Conservation (phyloP, 2,113 vertebrate genomes). For the Fukomys damarensis region DNA sequence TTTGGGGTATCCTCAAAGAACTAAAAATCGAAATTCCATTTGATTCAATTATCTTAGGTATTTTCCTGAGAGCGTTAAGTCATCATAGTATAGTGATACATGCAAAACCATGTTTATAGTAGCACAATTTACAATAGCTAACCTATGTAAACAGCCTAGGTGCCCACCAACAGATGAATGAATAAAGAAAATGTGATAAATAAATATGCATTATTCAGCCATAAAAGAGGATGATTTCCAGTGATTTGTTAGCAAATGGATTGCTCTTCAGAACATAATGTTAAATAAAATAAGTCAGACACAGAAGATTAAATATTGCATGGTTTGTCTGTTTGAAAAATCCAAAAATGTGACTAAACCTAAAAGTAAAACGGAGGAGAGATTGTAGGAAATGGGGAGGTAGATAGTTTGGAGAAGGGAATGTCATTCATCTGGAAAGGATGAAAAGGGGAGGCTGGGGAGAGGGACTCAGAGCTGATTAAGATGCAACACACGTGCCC, state of each 20-base stretch:
- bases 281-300: background rate
- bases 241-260: background rate
- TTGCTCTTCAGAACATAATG: background rate
- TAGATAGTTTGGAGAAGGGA: background rate
- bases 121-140: background rate
- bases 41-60: background rate
- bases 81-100: background rate
- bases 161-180: background rate
- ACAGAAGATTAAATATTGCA: background rate
- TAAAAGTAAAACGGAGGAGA: background rate
- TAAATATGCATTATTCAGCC: background rate
- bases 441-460: background rate
- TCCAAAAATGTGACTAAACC: background rate
- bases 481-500: background rate
- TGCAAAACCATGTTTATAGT: background rate
- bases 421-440: background rate
- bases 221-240: background rate
- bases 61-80: background rate
- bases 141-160: background rate
- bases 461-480: background rate
- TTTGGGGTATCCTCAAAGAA: background rate
- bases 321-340: background rate
- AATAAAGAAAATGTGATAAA: background rate
- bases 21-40: background rate
- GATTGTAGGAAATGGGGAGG: background rate